Percentiles rank a stretch among this genome's conserved stretches.
These are phyloP conservation scores for Laothoe populi DNA, from an alignment of 2,888 invertebrate species.

Conservation along the genomic window DNA sequence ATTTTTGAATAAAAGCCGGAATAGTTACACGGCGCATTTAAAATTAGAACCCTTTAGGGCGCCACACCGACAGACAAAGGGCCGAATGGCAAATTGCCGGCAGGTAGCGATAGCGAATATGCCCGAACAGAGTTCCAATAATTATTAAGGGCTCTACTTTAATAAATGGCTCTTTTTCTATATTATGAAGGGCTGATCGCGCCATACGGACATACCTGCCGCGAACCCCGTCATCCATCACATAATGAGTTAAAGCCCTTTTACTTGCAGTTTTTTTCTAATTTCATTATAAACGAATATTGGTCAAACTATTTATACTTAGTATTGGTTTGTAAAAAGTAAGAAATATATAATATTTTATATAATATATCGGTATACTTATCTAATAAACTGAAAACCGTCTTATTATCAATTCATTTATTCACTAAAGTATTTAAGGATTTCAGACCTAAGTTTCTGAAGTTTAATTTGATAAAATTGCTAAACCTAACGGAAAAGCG, in stretches of 20 bases:
- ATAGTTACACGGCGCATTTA: constrained; percentile 84
- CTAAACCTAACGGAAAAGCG: no score
- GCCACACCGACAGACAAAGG: constrained; percentile 84
- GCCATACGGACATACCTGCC: constrained; percentile 83
- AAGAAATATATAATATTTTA: background rate
- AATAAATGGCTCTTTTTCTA: constrained; percentile 83
- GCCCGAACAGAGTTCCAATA: constrained; percentile 76
- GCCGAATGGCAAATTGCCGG: constrained; percentile 82
- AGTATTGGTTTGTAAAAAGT: background rate
- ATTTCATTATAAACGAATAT: background rate
- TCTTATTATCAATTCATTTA: no score
- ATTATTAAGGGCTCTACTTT: constrained; percentile 81
- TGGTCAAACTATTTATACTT: background rate
- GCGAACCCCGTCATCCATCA: constrained; percentile 71
- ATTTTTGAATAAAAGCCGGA: constrained; percentile 78
- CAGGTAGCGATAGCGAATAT: constrained; percentile 85
- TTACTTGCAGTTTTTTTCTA: constrained; percentile 60
- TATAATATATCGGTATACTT: no score
- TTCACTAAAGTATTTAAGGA: no score
- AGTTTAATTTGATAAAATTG: no score
- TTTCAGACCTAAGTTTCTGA: no score
- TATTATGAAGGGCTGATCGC: constrained; percentile 80
- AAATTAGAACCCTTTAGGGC: constrained; percentile 85
- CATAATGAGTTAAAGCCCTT: constrained; percentile 68
- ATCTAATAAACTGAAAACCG: no score